phyloP scores from a whole-genome alignment of 2,113 vertebrate genomes.

The Hippocampus zosterae region DNA sequence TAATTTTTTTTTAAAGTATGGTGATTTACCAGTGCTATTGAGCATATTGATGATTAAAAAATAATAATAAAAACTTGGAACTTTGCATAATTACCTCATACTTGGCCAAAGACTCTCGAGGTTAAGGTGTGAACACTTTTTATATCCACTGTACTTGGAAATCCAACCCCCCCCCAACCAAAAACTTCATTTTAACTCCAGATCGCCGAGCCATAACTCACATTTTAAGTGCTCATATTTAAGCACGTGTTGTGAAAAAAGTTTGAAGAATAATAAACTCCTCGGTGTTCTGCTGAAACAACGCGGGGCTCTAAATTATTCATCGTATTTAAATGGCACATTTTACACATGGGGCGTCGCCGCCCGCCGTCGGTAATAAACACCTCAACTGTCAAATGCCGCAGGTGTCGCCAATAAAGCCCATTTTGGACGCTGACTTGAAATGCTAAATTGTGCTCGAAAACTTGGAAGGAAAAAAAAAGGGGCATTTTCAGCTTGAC shows the following conservation, averaged over 20 bases:
- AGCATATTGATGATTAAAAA: no score
- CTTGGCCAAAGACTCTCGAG: no score
- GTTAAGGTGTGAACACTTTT: no score
- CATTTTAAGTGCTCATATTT: background rate
- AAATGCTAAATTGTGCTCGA: constrained; percentile 48
- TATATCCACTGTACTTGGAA: no score
- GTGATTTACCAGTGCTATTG: no score
- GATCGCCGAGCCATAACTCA: no score
- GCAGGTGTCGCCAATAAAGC: constrained; percentile 31
- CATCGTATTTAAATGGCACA: background rate
- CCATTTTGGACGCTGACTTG: constrained; percentile 41
- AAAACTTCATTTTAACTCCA: no score
- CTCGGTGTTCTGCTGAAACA: background rate
- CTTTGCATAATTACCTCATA: no score
- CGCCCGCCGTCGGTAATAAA: background rate
- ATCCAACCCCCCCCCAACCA: no score
- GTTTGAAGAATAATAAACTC: background rate
- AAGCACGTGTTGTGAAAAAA: background rate
- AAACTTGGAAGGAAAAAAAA: constrained; percentile 18
- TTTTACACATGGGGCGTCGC: background rate
- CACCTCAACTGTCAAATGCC: constrained; percentile 13
- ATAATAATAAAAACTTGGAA: no score
- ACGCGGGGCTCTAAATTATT: background rate
- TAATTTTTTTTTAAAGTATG: no score
- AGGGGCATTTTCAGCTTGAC: constrained; percentile 48